phyloP scores from a whole-genome alignment of 2,113 vertebrate species.

The Eolophus roseicapilla region DNA sequence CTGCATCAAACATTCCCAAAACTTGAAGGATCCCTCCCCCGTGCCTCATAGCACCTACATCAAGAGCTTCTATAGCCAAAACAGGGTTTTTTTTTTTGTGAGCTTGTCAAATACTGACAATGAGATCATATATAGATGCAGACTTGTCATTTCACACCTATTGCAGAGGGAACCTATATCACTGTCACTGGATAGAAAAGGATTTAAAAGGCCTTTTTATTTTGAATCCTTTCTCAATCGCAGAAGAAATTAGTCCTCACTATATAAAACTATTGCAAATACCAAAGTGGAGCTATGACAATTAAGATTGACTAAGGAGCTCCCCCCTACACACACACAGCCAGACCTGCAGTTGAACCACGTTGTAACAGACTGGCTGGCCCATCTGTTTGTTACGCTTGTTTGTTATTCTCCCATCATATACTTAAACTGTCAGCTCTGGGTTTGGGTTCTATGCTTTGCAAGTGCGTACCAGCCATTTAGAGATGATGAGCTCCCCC shows the following conservation, averaged over 20 bases:
- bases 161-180: not conserved
- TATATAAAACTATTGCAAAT: not conserved
- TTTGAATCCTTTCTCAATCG: not conserved
- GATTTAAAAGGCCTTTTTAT: not conserved
- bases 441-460: not conserved
- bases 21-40: not conserved
- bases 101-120: slow-evolving; percentile 30
- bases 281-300: not conserved
- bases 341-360: slow-evolving; percentile 10
- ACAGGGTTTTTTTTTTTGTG: not conserved
- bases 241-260: not conserved
- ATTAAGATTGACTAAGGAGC: not conserved
- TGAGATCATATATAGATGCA: not conserved
- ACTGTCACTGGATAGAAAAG: not conserved
- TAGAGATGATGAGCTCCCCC: not conserved
- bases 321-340: not conserved
- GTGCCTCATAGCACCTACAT: not conserved
- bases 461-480: not conserved
- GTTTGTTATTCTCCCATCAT: slow-evolving; percentile 4
- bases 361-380: slow-evolving; percentile 5
- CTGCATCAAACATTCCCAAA: not conserved
- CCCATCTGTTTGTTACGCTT: slow-evolving; percentile 17
- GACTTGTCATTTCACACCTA: slow-evolving; percentile 13
- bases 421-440: not conserved
- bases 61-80: slow-evolving; percentile 17